Base-by-base conservation (phyloP, 2,888 invertebrate genomes). In the Acanthacorydalis orientalis region DNA sequence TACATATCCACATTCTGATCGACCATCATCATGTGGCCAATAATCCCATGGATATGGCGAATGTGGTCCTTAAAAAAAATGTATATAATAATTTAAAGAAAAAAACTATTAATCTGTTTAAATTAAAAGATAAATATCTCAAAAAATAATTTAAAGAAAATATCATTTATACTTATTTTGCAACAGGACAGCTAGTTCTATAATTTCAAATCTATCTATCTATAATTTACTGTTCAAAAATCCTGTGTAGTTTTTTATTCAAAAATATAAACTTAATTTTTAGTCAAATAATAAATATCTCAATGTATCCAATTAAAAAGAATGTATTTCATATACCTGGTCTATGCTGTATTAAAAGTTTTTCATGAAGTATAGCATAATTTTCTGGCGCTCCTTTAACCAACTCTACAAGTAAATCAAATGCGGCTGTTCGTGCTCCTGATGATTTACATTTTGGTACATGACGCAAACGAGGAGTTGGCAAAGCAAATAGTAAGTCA, bases 1-100 rank as follows among this genome's bases (percentile, higher is more conserved):
- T 1, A 92, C 93, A 66, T 89, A 92, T 10, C 95, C 95, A 64
- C 91, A 92, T 59, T 90, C 89, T 0, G 92, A 86, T 1, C 95
- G 75, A 0, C 91, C 90, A 63, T 93, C 95, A 60, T 95, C 95
- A 51, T 90, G 86, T 2, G 95, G 95, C 95, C 95, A 95, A 67
- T 93, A 93, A 65, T 95, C 95, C 93, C 93, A 95, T 0, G 90
- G 88, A 68, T 92, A 93, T 0, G 87, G 81, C 1, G 83, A 79
- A 59, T 84, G 82, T 0, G 84, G 80, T 7, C 83, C 80, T 73
- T 58, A 15, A 53, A 52, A 48, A 35, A 47, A 16, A 16, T 9
- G 23, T 23, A 23, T 4, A 23, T 6, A 23, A 6, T 23, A 46
- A 32, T 23, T 23, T 23, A 46, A 15, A 8, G 37, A 43, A 16